Base-by-base conservation (phyloP, 2,888 invertebrate genomes). In the Argyresthia goedartella region DNA sequence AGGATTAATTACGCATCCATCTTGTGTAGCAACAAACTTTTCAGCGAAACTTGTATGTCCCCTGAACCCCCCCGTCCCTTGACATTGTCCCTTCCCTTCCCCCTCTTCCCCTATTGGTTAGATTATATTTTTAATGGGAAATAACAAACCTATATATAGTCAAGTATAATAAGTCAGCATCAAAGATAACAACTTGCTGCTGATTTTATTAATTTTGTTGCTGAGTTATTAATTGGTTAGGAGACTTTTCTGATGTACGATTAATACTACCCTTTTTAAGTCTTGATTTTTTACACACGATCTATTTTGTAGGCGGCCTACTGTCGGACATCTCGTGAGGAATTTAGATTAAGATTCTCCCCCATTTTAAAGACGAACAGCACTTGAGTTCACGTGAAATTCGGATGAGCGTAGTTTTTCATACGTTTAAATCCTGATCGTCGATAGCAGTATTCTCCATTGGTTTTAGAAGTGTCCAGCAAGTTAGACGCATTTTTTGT, bases 11-110 rank as follows among this genome's bases (percentile, higher is more conserved):
- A 39, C 39, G 33, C 43, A 50, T 51, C 46, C 78, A 76, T 78
- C 64, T 61, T 81, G 74, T 82, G 82, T 81, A 64, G 68, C 71
- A 81, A 81, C 82, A 82, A 82, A 84, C 76, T 70, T 66, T 63
- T 75, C 78, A 80, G 85, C 84, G 85, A 81, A 84, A 80, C 41
- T 41, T 35, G 42, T 35, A 63, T 57, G 59, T 55, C 59, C 59
- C 59, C 57, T 58, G 57, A 58, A 53, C 56, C 55, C 53, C 55
- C 53, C 55, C 56, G 54, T 55, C 55, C 58, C 55, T 6, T 25
- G 25, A 4, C 25, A 25, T 25, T 25, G 6, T 25, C 25, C 25
- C 25, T 6, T 25, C 6, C 58, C 55, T 58, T 13, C 56, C 54
- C 50, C 52, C 53, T 55, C 56, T n/a, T n/a, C 55, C 56, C 61